Evolutionary conservation across 2,888 invertebrate genomes (phyloP).

Genomic region (Philonicus albiceps): DNA sequence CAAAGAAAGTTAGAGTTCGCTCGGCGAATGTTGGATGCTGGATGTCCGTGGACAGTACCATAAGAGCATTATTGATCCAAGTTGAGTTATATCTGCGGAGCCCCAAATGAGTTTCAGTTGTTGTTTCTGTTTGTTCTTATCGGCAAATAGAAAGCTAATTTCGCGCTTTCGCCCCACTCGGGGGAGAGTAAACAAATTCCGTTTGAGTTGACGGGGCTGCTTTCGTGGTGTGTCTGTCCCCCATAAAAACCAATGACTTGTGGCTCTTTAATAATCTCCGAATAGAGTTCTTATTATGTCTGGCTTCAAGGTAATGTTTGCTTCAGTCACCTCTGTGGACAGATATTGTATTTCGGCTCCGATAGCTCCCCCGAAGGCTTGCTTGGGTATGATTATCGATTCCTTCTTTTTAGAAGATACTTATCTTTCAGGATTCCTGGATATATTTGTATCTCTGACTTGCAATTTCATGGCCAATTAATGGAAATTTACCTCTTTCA

Average conservation of each 20-base stretch:
- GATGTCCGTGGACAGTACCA: background rate
- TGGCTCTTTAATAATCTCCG: slow-evolving; percentile 21
- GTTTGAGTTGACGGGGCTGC: background rate
- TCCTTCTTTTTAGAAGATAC: background rate
- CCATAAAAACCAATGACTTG: slow-evolving; percentile 32
- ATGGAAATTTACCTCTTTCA: background rate
- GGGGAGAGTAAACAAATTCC: slow-evolving; percentile 14
- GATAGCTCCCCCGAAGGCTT: background rate
- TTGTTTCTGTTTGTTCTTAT: slow-evolving; percentile 30
- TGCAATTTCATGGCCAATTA: background rate
- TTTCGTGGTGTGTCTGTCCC: slow-evolving; percentile 2
- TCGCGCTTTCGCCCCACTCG: slow-evolving; percentile 23
- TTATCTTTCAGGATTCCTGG: background rate
- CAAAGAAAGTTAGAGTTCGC: background rate
- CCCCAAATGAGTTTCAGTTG: slow-evolving; percentile 16
- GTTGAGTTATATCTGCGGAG: slow-evolving; percentile 6
- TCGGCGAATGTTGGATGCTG: background rate
- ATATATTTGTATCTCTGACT: background rate
- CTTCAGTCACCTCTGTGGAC: background rate
- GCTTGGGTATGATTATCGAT: background rate
- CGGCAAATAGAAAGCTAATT: slow-evolving; percentile 30
- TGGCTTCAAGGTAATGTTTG: slow-evolving; percentile 12
- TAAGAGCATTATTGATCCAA: slow-evolving; percentile 20
- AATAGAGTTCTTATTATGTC: slow-evolving; percentile 8
- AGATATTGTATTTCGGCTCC: background rate